phyloP scores from a whole-genome alignment of 2,888 invertebrate species.

The Volucella inflata region DNA sequence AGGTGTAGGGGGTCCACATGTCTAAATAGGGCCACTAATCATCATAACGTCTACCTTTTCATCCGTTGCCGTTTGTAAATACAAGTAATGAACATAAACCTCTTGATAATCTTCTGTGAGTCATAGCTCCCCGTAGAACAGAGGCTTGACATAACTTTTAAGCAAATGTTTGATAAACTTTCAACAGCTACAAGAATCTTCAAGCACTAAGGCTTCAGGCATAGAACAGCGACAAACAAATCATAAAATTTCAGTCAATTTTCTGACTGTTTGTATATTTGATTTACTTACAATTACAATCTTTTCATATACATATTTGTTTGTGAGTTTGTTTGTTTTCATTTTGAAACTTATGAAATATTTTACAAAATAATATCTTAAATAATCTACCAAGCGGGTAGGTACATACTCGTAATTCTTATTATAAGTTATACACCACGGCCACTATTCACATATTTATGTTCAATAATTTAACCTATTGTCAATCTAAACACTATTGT shows the following conservation, averaged over 20 bases:
- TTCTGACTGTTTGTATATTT: slow-evolving; percentile 38
- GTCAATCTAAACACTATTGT: slow-evolving; percentile 20
- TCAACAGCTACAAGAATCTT: too few relatives aligned
- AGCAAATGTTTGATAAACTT: too few relatives aligned
- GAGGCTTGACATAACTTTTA: too few relatives aligned
- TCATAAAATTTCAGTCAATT: slow-evolving; percentile 25
- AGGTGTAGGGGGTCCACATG: too few relatives aligned
- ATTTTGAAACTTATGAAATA: slow-evolving; percentile 37
- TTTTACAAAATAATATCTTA: slow-evolving; percentile 59
- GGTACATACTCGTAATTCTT: neutral
- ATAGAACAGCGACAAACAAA: neutral
- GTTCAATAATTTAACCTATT: slow-evolving; percentile 36
- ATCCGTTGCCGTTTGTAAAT: too few relatives aligned
- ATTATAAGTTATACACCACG: slow-evolving; percentile 14
- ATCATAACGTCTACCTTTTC: too few relatives aligned
- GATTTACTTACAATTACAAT: slow-evolving; percentile 54
- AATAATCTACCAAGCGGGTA: slow-evolving; percentile 24
- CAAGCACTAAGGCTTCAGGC: too few relatives aligned
- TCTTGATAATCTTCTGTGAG: too few relatives aligned
- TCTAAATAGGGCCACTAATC: too few relatives aligned
- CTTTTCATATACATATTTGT: slow-evolving; percentile 8
- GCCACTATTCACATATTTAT: slow-evolving; percentile 25
- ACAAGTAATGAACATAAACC: too few relatives aligned
- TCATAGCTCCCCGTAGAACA: too few relatives aligned
- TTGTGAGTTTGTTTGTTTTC: neutral